Conservation (phyloP, 2,113 vertebrate species). For the Brachyhypopomus occidentalis region DNA sequence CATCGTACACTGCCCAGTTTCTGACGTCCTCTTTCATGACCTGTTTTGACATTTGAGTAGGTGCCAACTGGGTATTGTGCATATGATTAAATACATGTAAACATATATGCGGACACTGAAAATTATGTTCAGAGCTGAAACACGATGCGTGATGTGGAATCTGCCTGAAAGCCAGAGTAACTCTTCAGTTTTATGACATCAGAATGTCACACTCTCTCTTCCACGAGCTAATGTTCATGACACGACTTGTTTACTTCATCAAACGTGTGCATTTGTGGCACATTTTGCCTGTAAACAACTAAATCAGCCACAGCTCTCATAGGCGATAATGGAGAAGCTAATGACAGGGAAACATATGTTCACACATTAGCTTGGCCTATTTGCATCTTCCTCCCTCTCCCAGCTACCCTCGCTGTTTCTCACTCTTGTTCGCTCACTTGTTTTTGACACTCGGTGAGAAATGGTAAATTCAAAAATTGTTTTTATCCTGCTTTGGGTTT, state of each 20-base stretch:
- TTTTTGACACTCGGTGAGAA: constrained; percentile 17
- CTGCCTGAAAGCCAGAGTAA: not conserved
- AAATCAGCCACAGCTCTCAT: constrained; percentile 47
- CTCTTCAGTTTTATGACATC: not conserved
- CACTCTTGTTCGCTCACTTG: constrained; percentile 30
- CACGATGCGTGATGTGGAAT: too few species aligned
- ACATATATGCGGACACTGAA: not conserved
- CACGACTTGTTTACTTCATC: constrained; percentile 38
- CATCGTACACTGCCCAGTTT: too few species aligned
- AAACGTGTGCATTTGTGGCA: not conserved
- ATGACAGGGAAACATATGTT: constrained; percentile 58
- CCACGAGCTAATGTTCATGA: constrained; percentile 28
- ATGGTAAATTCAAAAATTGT: constrained; percentile 22
- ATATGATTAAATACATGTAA: too few species aligned
- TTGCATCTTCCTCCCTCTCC: constrained; percentile 39
- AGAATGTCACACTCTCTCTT: not conserved
- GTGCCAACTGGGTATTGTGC: too few species aligned
- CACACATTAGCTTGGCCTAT: constrained; percentile 53
- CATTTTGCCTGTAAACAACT: constrained; percentile 50
- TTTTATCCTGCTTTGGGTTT: constrained; percentile 31
- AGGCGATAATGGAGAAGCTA: constrained; percentile 57
- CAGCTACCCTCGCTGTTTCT: not conserved
- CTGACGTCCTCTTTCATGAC: too few species aligned
- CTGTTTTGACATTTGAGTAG: too few species aligned
- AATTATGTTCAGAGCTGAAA: not conserved